phyloP scores from a whole-genome alignment of 2,113 vertebrate genomes.

The Stomatorhinus ivindoensis region DNA sequence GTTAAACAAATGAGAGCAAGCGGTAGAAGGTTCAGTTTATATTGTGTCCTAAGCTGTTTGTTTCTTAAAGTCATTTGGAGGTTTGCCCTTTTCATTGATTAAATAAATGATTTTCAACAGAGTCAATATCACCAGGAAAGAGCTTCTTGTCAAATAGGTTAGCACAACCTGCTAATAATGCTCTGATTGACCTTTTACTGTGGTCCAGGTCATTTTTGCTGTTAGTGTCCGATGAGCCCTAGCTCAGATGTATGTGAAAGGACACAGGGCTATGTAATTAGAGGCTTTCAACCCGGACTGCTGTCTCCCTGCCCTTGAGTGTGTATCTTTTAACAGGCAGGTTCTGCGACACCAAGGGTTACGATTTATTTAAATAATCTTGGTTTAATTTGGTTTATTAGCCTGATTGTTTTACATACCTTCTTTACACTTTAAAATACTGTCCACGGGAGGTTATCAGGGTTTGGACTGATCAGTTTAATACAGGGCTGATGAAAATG shows the following conservation, averaged over 20 bases:
- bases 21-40: background rate
- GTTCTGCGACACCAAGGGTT: background rate
- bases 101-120: background rate
- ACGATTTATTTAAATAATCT: conserved; percentile 20
- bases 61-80: background rate
- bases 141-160: background rate
- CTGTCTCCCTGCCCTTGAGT: background rate
- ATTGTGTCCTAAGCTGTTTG: background rate
- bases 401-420: conserved; percentile 38
- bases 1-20: background rate
- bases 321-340: background rate
- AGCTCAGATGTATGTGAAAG: conserved; percentile 1
- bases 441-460: conserved; percentile 15
- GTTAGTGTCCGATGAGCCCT: background rate
- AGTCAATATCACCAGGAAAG: background rate
- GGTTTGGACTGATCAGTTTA: conserved; percentile 23
- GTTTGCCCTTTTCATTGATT: conserved; percentile 8
- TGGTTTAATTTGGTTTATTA: conserved; percentile 30
- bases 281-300: background rate
- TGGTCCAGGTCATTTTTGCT: background rate
- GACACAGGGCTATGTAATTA: background rate
- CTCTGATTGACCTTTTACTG: conserved; percentile 3
- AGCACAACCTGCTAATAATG: conserved; percentile 1
- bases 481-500: background rate
- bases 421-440: conserved; percentile 31